Base-by-base conservation (phyloP, 2,888 invertebrate species). In the Charanyca ferruginea region DNA sequence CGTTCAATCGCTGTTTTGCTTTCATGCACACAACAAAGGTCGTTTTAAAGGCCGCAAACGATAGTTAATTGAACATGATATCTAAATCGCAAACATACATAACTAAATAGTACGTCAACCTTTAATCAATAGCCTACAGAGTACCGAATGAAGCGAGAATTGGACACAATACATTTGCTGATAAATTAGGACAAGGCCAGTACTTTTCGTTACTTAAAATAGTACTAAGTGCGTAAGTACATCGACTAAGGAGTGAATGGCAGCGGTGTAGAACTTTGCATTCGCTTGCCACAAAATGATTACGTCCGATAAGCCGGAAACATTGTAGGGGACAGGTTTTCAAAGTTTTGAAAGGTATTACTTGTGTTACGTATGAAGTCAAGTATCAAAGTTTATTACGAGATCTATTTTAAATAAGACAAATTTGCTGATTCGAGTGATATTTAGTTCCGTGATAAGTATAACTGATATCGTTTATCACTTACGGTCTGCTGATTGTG, bases 331-430 rank as follows among this genome's bases (percentile, higher is more conserved):
- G 88, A 90, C 93, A 83, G 89, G 92, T 91, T 91, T 82, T 73
- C 66, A 81, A 81, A 81, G 83, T 85, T 90, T 92, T 87, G 91
- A 93, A 93, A 93, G 92, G 91, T 84, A 84, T 87, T 87, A 86
- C 77, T 77, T 77, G 63, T 68, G 79, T 87, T 87, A 86, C 84
- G 85, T 87, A 80, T 83, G 62, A 64, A 69, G 23, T 73, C 48
- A 57, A 71, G 64, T 69, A 72, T 73, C 49, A 66, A 60, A 62
- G 42, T 70, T 73, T 76, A 73, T 85, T 85, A 80, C 59, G 72
- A 84, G 83, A 84, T 77, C 70, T 73, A 76, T 80, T 80, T 78
- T 74, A 47, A 62, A 51, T 66, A 22, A 49, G 49, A 66, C 8
- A 22, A 69, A 38, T 67, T 77, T 71, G 73, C 44, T 66, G 69